Evolutionary conservation across 2,113 vertebrate genomes (phyloP).

Genomic region (Xiphophorus couchianus): DNA sequence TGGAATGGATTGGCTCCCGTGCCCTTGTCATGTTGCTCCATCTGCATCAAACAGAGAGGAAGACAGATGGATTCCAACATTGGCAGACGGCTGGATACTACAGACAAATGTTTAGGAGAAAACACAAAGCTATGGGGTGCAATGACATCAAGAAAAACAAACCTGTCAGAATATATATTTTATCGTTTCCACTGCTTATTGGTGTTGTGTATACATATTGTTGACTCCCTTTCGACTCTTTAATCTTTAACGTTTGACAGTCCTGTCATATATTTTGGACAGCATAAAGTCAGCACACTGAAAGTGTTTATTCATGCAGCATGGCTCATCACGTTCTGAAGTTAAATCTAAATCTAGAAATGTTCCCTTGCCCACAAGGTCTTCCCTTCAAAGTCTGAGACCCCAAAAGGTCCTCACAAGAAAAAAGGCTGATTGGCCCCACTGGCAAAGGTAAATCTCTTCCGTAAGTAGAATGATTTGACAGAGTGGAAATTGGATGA

Average conservation of each 20-base stretch:
- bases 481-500: too few species aligned
- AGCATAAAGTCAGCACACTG: background rate
- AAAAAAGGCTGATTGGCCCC: too few species aligned
- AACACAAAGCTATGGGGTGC: background rate
- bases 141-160: conserved; percentile 17
- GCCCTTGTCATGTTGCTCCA: conserved; percentile 75
- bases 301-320: background rate
- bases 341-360: background rate
- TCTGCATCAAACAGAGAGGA: conserved; percentile 64
- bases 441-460: too few species aligned
- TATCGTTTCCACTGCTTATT: conserved; percentile 1
- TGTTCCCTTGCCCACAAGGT: background rate
- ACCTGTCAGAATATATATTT: background rate
- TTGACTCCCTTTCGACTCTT: background rate
- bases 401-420: too few species aligned
- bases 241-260: background rate
- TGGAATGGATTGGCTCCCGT: conserved; percentile 72
- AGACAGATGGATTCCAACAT: conserved; percentile 61
- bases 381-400: background rate
- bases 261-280: background rate
- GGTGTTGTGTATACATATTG: background rate
- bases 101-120: conserved; percentile 38
- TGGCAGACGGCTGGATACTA: conserved; percentile 30
- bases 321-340: background rate
- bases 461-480: too few species aligned